These are phyloP conservation scores for Lacanobia oleracea DNA, from an alignment of 2,888 invertebrate species.

Conservation along the genomic window DNA sequence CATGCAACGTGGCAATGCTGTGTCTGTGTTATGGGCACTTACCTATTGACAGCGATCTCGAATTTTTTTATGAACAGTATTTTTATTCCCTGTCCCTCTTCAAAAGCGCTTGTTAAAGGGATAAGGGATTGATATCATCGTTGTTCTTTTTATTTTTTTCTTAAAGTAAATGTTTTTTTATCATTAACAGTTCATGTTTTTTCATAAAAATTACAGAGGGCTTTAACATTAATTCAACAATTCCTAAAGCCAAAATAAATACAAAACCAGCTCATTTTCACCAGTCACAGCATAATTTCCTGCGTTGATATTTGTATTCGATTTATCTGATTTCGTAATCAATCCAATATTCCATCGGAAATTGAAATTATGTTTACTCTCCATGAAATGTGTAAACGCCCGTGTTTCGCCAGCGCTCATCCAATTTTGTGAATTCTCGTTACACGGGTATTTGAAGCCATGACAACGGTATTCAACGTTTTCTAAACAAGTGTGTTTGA, in stretches of 20 bases:
- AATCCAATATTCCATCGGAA: constrained; percentile 27
- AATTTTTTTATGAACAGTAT: too few relatives aligned
- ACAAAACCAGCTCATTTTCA: neutral
- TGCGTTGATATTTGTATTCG: constrained; percentile 25
- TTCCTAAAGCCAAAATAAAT: too few relatives aligned
- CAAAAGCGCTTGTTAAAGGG: too few relatives aligned
- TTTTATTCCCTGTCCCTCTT: too few relatives aligned
- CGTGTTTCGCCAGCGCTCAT: constrained; percentile 24
- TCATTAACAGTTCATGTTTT: too few relatives aligned
- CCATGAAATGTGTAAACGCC: constrained; percentile 28
- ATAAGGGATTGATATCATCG: too few relatives aligned
- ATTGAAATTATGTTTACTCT: constrained; percentile 53
- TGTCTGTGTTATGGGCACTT: too few relatives aligned
- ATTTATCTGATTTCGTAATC: constrained; percentile 40
- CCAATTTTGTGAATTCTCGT: constrained; percentile 38
- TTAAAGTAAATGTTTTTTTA: too few relatives aligned
- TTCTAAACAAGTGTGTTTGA: constrained; percentile 1
- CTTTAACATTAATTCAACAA: neutral
- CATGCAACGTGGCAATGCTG: too few relatives aligned
- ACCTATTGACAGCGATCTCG: too few relatives aligned
- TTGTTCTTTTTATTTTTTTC: too few relatives aligned
- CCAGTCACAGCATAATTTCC: neutral
- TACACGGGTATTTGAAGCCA: constrained; percentile 10
- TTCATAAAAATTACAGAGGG: neutral
- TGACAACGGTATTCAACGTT: constrained; percentile 20